Evolutionary conservation across 2,113 vertebrate species (phyloP).

Genomic region (Apistogramma diplotaenia): DNA sequence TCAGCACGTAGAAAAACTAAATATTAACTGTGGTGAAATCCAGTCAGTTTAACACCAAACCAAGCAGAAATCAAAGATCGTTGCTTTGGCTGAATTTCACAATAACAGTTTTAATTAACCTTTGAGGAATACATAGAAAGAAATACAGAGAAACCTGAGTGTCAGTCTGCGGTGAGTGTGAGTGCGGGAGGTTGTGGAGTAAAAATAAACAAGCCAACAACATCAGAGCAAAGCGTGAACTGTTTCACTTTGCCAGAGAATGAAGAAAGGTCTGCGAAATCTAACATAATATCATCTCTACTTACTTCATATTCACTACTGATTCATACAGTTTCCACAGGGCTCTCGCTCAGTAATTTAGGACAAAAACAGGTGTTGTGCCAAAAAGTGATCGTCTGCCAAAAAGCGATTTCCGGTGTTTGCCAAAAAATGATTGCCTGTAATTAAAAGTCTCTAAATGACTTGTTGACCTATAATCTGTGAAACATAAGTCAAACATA

Average conservation of each 20-base stretch:
- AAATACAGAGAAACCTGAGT: not conserved
- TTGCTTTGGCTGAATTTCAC: not conserved
- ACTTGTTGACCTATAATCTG: too few relatives aligned
- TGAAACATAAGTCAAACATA: too few relatives aligned
- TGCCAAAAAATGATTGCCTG: too few relatives aligned
- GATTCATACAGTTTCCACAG: not conserved
- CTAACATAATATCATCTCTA: not conserved
- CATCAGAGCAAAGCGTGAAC: not conserved
- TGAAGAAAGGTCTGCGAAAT: not conserved
- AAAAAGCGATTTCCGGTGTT: too few relatives aligned
- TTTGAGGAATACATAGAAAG: not conserved
- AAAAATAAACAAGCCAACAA: not conserved
- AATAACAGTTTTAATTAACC: not conserved
- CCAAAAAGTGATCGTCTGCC: too few relatives aligned
- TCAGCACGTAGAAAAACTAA: too few relatives aligned
- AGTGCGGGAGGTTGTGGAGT: not conserved
- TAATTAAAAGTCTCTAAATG: too few relatives aligned
- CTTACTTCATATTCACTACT: not conserved
- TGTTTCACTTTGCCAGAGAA: not conserved
- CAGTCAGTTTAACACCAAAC: too few relatives aligned
- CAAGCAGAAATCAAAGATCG: too few relatives aligned
- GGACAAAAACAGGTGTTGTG: too few relatives aligned
- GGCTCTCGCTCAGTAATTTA: not conserved
- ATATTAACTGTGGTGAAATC: not conserved
- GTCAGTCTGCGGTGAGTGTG: too few relatives aligned